Conservation (phyloP, 2,888 invertebrate species). For the Phortica magna region DNA sequence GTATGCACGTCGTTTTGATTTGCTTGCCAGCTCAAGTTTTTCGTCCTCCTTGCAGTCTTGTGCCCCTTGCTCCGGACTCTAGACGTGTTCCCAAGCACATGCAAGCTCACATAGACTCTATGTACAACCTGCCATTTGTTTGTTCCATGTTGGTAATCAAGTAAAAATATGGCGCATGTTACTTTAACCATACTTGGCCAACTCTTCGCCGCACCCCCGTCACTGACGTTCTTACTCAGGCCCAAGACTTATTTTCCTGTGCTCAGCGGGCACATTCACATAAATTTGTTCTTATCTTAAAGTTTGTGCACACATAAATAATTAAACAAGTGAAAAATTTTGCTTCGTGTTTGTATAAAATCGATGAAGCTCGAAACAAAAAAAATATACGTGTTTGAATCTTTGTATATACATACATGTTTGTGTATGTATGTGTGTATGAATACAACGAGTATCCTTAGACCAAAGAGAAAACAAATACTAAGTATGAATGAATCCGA, state of each 20-base stretch:
- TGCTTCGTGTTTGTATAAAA: slow-evolving; percentile 47
- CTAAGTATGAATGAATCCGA: no score
- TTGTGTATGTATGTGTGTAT: no score
- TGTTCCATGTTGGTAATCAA: not conserved
- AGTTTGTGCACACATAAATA: slow-evolving; percentile 71
- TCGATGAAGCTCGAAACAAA: slow-evolving; percentile 35
- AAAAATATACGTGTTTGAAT: not conserved
- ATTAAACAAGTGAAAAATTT: slow-evolving; percentile 66
- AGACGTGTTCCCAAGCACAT: not conserved
- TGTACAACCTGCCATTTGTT: not conserved
- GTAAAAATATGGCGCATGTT: not conserved
- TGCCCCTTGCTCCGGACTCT: slow-evolving; percentile 48
- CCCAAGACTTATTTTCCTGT: not conserved
- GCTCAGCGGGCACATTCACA: not conserved
- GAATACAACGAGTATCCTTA: no score
- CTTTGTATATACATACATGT: no score
- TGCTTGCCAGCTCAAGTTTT: slow-evolving; percentile 52
- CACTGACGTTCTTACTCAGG: not conserved
- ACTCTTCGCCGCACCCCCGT: not conserved
- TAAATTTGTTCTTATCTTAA: slow-evolving; percentile 46
- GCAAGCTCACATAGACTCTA: not conserved
- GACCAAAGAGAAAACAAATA: no score
- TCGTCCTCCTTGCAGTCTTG: slow-evolving; percentile 38
- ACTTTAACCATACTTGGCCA: not conserved
- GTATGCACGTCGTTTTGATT: slow-evolving; percentile 65